Evolutionary conservation across 2,113 vertebrate genomes (phyloP), one percentile per base, ranked within the genome.

Genomic region (Eurypyga helias): DNA sequence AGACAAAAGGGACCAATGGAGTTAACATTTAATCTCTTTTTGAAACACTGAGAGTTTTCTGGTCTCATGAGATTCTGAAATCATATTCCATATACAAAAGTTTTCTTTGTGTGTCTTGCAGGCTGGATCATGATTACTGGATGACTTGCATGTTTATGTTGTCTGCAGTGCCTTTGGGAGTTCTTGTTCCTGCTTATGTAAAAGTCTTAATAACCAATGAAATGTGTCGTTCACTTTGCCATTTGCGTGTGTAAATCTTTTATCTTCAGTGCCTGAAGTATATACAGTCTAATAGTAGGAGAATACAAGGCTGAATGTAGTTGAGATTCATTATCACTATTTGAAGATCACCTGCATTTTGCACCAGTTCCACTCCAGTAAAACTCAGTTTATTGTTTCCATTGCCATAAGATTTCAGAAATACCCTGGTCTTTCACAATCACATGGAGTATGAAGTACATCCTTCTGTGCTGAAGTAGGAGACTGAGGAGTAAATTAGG

Each of bases 21-120:
- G 48, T 87, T 94, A 90, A 75, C 54, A 71, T 95, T 89, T 95
- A 93, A 92, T 95, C 88, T 84, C 83, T 91, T 86, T 79, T 60
- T 84, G 77, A 94, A 91, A 75, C 55, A 64, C 49, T 70, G 72
- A 75, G 86, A 90, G 26, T 72, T 89, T 94, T 94, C 57, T 89
- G 86, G 80, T 92, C 94, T 90, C 90, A 28, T 20, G 86, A 87
- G 76, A 57, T 82, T 95, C 34, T 82, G 80, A 90, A 96, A 71
- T 90, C 34, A 67, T 81, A 69, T 82, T 93, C 60, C 43, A 60
- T 64, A 57, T 21, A 69, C 45, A 87, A 49, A 90, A 93, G 67
- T 90, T 90, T 78, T 93, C 84, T 94, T 94, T 92, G 65, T 96
- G 24, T 91, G 49, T 84, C 66, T 81, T 67, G 57, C 55, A 78